Evolutionary conservation across 2,888 invertebrate genomes (phyloP), one percentile per base, ranked within the genome.

Genomic region (Hanleya hanleyi): DNA sequence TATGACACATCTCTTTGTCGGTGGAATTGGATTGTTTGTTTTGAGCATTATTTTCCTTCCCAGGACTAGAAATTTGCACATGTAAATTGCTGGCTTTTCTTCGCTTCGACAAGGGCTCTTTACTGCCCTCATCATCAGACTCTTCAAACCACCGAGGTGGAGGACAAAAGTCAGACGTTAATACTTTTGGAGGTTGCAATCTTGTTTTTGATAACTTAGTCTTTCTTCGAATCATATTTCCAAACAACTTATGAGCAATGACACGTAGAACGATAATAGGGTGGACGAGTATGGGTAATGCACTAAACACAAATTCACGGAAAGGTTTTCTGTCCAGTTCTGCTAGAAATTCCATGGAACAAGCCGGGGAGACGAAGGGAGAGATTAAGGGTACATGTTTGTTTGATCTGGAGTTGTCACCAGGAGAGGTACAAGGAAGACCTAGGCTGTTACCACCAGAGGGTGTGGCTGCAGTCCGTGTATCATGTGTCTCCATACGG

Each of bases 241-340:
- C 92, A 71, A 93, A 91, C 74, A 93, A 89, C 72, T 92, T 91
- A 85, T 93, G 93, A 73, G 92, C 91, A 37, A 93, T 89, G 64
- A 93, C 89, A 32, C 93, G 88, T 50, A 93, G 86, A 49, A 93
- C 88, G 67, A 93, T 92, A 41, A 93, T 90, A 1, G 93, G 93
- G 84, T 92, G 92, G 67, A 93, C 90, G 12, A 92, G 90, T 78
- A 92, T 88, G 1, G 93, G 92, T 73, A 92, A 89, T 12, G 87
- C 86, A 74, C 86, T 84, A 57, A 90, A 83, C 15, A 90, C 81
- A 68, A 85, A 84, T 65, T 88, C 88, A 18, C 86, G 73, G 73
- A 89, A 85, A 6, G 86, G 79, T 47, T 80, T 82, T 36, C 79
- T 76, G 41, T 84, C 79, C 6, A 84, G 76, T 18, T 83, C 80